These are phyloP conservation scores for Carpatolechia fugitivella DNA, from an alignment of 2,888 invertebrate species.

Conservation along the genomic window DNA sequence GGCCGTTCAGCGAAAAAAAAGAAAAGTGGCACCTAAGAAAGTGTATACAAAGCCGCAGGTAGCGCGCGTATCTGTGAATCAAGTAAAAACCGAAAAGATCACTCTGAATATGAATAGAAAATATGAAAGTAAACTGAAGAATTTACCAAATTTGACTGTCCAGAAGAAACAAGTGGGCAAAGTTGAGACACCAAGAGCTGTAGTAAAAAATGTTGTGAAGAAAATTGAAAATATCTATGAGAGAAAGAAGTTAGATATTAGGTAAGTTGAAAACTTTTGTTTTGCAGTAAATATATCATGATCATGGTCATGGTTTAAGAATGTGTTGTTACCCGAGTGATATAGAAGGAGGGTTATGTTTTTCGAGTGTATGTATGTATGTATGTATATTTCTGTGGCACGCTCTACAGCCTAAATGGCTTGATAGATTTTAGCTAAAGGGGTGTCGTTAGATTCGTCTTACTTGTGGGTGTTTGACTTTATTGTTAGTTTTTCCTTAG, in stretches of 20 bases:
- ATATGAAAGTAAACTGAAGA: slow-evolving; percentile 1
- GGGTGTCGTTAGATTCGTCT: no score
- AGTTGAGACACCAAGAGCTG: neutral
- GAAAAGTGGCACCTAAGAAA: slow-evolving; percentile 11
- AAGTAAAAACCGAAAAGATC: neutral
- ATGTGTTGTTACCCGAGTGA: no score
- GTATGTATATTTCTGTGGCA: no score
- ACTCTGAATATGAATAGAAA: neutral
- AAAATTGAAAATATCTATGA: neutral
- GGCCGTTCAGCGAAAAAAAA: slow-evolving; percentile 23
- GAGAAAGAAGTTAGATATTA: slow-evolving; percentile 7
- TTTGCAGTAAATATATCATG: no score
- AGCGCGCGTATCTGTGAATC: neutral
- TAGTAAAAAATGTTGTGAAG: neutral
- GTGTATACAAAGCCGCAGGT: neutral
- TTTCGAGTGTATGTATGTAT: no score
- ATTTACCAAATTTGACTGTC: neutral
- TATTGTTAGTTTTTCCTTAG: no score
- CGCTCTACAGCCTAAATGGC: no score
- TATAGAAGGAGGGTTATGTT: no score
- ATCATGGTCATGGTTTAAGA: no score
- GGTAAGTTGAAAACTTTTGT: neutral
- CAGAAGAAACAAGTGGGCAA: neutral
- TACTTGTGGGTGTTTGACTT: no score
- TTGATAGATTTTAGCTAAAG: no score